Base-by-base conservation (phyloP, 2,888 invertebrate genomes). In the Tubulanus polymorphus region DNA sequence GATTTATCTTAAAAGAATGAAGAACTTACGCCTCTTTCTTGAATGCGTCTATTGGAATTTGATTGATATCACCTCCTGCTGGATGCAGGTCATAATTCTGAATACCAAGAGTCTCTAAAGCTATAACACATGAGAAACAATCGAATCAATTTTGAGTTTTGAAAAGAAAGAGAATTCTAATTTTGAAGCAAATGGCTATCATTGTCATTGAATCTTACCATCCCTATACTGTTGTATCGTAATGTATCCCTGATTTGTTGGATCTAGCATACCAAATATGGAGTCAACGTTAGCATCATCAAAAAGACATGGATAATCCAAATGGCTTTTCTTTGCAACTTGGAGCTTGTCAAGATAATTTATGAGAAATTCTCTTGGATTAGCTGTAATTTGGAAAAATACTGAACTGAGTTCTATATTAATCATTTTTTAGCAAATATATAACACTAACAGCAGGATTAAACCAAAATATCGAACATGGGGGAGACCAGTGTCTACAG, bases 261-360 rank as follows among this genome's bases (percentile, higher is more conserved):
- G 76, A 60, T 76, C 78, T 53, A 78, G 55, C 74, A 78, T 75
- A 12, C 73, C 71, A 68, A 73, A 76, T 3, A 78, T 66, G 26
- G 76, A 72, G 55, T 67, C 61, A 20, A 78, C 68, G 61, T 78
- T 76, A 51, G 66, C 62, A 26, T 75, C 75, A 64, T 78, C 75
- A 63, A 78, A 72, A 41, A 76, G 57, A 55, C 72, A 69, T 5
- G 75, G 75, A 51, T 62, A 66, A 48, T 75, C 70, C 12, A 65
- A 48, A 46, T 64, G 65, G n/a, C 70, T 63, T 6, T 62, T 57
- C 52, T 67, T 63, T 3, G 73, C 64, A 61, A 71, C 73, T 55
- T 71, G 67, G 2, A 77, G 63, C 51, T 67, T 67, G 50, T 75
- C 72, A 18, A 77, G 54, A 10, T 61, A 62, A n/a, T 75, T 72